Base-by-base conservation (phyloP, 2,888 invertebrate species). In the Hemithea aestivaria region DNA sequence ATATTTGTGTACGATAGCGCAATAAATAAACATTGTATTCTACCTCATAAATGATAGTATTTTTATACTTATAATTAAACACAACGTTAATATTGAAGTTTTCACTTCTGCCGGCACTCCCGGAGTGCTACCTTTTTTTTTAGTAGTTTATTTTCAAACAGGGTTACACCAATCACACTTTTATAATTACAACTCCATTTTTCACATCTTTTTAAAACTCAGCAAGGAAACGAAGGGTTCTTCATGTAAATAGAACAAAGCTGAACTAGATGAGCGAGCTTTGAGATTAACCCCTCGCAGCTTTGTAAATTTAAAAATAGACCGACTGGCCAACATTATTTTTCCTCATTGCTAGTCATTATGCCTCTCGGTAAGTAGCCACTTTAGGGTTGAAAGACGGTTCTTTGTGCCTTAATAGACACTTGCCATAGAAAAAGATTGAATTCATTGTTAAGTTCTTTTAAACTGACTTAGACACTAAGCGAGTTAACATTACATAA, bases 381-480 rank as follows among this genome's bases (percentile, higher is more conserved):
- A 53, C 52, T 55, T 62, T 48, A 43, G 40, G 44, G 46, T 51
- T 50, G 57, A 57, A 56, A 57, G 54, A 53, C 45, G 28, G 40
- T 35, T 62, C 57, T 62, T 67, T 60, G 60, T 62, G 52, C 51
- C 36, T 54, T 57, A 59, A 61, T 62, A 61, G 53, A 61, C 57
- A 56, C 55, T 62, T 57, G 50, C 50, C 51, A 53, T 54, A 56
- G 60, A 55, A 57, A 56, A 61, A 64, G 58, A 66, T 62, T 66
- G 58, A 64, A 68, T 64, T 63, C 60, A 61, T 66, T 62, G 60
- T 63, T 51, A 60, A 64, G 52, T 59, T 60, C 60, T 59, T 56
- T 55, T 57, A 54, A 58, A 62, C 53, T 49, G 58, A 58, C 63
- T 65, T 58, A 58, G 58, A 63, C 58, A 56, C 62, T 63, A 60